Percentiles rank a stretch among this genome's conserved stretches.
Evolutionary conservation across 2,113 vertebrate species (phyloP).

Genomic region (Melanerpes aurifrons): DNA sequence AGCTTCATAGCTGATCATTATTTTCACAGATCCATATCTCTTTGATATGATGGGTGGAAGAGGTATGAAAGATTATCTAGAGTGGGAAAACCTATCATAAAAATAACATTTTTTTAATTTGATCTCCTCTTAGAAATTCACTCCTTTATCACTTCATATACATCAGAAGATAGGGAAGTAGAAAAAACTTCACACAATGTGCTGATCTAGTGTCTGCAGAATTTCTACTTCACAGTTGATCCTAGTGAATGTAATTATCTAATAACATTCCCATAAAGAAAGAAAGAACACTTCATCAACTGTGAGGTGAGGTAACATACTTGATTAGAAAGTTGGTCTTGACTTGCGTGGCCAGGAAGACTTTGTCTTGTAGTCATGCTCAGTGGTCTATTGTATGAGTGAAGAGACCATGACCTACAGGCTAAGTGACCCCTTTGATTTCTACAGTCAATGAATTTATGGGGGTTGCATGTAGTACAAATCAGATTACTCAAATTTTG

Average conservation of each 20-base stretch:
- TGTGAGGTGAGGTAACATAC: not conserved
- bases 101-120: not conserved
- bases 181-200: not conserved
- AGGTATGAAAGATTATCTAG: not conserved
- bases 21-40: not conserved
- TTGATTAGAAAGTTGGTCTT: not conserved
- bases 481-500: not conserved
- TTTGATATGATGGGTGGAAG: not conserved
- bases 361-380: not conserved
- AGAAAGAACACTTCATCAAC: not conserved
- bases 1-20: not conserved
- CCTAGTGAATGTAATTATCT: not conserved
- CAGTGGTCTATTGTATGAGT: not conserved
- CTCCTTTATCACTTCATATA: not conserved
- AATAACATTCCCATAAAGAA: not conserved
- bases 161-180: not conserved
- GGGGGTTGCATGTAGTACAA: not conserved
- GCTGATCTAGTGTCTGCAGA: not conserved
- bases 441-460: not conserved
- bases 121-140: not conserved
- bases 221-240: not conserved
- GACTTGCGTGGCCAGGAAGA: not conserved
- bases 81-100: not conserved
- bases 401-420: not conserved
- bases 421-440: not conserved